Evolutionary conservation across 2,797 vertebrate genomes (phyloP).

Genomic region (Microctenopoma stevenorrisi): DNA sequence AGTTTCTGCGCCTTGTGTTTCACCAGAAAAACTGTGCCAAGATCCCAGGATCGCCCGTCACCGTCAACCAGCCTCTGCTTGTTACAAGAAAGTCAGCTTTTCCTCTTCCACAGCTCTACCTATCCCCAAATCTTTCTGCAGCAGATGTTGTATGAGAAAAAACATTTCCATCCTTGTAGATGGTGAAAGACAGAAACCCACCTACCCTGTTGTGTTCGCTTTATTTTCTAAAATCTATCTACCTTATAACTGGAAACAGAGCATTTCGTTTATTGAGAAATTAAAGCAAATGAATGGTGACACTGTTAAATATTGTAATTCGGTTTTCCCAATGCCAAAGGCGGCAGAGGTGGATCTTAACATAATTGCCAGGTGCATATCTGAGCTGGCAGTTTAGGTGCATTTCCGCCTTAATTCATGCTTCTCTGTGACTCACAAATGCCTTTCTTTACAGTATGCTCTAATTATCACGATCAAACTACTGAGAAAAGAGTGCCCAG

Average conservation of each 20-base stretch:
- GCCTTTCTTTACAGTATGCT: constrained; percentile 30
- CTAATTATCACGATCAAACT: constrained; percentile 46
- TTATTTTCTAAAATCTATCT: background rate
- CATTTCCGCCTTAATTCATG: constrained; percentile 27
- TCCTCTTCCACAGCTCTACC: constrained; percentile 15
- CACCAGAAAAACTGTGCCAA: background rate
- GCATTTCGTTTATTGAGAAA: constrained; percentile 8
- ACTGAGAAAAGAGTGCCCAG: constrained; percentile 7
- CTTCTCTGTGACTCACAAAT: constrained; percentile 8
- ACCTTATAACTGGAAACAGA: background rate
- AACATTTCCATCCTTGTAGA: constrained; percentile 13
- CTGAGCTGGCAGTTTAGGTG: constrained; percentile 6
- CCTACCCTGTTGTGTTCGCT: background rate
- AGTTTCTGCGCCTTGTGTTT: constrained; percentile 11
- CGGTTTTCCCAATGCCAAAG: background rate
- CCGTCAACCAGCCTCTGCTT: constrained; percentile 45
- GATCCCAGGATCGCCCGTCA: constrained; percentile 26
- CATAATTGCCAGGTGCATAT: background rate
- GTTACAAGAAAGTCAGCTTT: constrained; percentile 48
- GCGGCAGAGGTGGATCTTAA: constrained; percentile 13
- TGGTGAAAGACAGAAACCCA: background rate
- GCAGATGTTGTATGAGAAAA: constrained; percentile 1
- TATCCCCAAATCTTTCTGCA: constrained; percentile 17
- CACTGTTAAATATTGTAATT: background rate
- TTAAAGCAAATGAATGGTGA: constrained; percentile 3